Base-by-base conservation (phyloP, 2,113 vertebrate genomes). In the Sigmodon hispidus region DNA sequence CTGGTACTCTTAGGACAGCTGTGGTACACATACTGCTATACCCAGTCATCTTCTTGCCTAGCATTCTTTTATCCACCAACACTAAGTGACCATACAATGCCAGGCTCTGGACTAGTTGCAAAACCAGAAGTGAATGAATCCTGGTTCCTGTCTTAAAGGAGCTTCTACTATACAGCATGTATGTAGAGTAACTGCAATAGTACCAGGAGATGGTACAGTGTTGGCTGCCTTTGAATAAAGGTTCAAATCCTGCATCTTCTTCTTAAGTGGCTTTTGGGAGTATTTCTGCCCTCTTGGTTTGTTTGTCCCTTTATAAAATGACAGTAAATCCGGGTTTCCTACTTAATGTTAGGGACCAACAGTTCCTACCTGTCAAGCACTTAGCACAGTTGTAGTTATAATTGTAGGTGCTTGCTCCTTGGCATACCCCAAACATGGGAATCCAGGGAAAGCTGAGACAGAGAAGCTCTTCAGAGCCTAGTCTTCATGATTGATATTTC, bases 201-300 rank as follows among this genome's bases (percentile, higher is more conserved):
- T 86, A 45, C 59, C 88, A 89, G 52, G 45, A 84, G 72, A 92
- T 73, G 50, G 11, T 24, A 31, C 26, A 22, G 24, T 13, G 40
- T 77, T 11, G 7, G 5, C 80, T 84, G 73, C 29, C 67, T 90
- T 34, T 94, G 61, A 86, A 29, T 70, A 85, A 79, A 87, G 43
- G 22, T 92, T 90, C 65, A 90, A 80, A 72, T 90, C 86, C 77
- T 92, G n/a, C 36, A n/a, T 69, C 24, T 89, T 89, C 24, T 89
- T 89, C 15, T 43, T 77, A 89, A 48, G 11, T 24, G 9, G 26
- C 31, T 24, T 94, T 80, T 57, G 43, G 10, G 69, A 94, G 50
- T 87, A 29, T 91, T 96, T 94, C 5, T 61, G 67, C 43, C 55
- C n/a, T 87, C 11, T 91, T 90, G 34, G 59, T 72, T 81, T 92